Base-by-base conservation (phyloP, 2,113 vertebrate genomes). In the Entomyzon cyanotis region DNA sequence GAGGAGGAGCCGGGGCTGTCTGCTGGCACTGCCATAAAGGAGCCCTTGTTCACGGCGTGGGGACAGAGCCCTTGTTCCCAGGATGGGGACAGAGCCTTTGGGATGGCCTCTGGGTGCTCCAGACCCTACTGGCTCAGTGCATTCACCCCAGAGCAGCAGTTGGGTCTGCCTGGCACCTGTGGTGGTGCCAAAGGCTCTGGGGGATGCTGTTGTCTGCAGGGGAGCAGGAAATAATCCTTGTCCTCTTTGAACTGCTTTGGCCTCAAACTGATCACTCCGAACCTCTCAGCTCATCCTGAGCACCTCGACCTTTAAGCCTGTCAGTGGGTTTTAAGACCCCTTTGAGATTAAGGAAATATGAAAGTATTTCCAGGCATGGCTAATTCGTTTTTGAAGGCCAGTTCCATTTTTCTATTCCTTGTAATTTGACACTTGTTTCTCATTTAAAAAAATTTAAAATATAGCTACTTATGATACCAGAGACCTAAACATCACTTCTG, bases 21-120 rank as follows among this genome's bases (percentile, higher is more conserved):
- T 76, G 75, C 71, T 90, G 92, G 91, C 89, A 28, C 5, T 3
- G 35, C 21, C 7, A 91, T 13, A 82, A 96, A 91, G 81, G 63
- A 60, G 37, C 27, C 63, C 84, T 86, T 86, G 73, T 86, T 77
- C 37, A 41, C 11, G 2, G 21, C 4, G 35, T 49, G 64, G 78
- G 64, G 42, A 8, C 0, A 4, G 75, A 4, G 11, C 5, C 11
- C 39, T 86, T 86, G 73, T 86, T 77, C 37, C 49, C 11, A 2
- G 21, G 5, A 42, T 49, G 64, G 78, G 64, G 42, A 8, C 0
- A 4, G 75, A 4, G 11, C 5, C 13, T 0, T 2, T 12, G 44
- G 50, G 16, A 31, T 4, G 15, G 5, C 11, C 58, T 6, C 16
- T 30, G 73, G 50, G n/a, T 50, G 58, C 63, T 64, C 1, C 6